Evolutionary conservation across 2,888 invertebrate genomes (phyloP).

Genomic region (Sussaba pulchella): DNA sequence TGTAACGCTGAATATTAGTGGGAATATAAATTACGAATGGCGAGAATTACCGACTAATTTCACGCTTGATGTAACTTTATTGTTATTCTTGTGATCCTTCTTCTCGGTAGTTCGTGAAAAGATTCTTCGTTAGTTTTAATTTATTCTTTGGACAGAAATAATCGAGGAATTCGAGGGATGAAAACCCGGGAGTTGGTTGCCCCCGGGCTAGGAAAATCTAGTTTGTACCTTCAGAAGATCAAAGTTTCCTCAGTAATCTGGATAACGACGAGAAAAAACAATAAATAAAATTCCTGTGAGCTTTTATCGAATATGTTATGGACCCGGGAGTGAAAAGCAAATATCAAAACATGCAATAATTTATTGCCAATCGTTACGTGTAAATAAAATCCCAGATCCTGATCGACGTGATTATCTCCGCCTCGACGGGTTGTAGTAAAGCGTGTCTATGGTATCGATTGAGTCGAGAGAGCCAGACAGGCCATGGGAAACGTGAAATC

Average conservation of each 20-base stretch:
- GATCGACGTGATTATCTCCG: neutral
- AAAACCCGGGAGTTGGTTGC: too few species aligned
- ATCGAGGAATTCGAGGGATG: too few species aligned
- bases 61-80: neutral
- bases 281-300: too few species aligned
- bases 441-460: slow-evolving; percentile 28
- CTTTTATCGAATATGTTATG: too few species aligned
- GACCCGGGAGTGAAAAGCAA: neutral
- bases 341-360: neutral
- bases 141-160: too few species aligned
- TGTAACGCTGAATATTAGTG: neutral
- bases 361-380: neutral
- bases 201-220: too few species aligned
- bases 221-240: too few species aligned
- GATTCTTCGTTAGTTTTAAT: too few species aligned
- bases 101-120: too few species aligned
- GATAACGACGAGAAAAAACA: too few species aligned
- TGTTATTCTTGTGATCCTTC: too few species aligned
- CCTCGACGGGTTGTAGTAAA: neutral
- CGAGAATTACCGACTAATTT: neutral
- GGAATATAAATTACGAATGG: neutral
- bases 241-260: too few species aligned
- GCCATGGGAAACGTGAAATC: neutral
- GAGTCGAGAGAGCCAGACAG: neutral
- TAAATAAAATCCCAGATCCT: neutral